Evolutionary conservation across 2,888 invertebrate genomes (phyloP), one percentile per base, ranked within the genome.

Genomic region (Andrena minutula): DNA sequence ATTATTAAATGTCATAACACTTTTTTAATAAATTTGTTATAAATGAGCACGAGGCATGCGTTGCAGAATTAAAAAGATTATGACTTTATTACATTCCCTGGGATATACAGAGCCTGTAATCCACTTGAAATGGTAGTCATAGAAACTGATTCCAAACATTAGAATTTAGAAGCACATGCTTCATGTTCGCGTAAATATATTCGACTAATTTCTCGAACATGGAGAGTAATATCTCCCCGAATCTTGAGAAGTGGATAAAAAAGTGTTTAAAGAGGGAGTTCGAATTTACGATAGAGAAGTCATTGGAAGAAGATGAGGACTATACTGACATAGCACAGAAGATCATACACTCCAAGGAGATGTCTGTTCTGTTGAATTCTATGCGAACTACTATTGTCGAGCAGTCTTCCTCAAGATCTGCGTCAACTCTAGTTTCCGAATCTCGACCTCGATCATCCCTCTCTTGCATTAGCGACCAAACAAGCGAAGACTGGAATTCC

Each of bases 241-340:
- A 85, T 51, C 84, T 92, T 75, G 89, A 90, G 47, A 92, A 91
- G 75, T 93, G 91, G 91, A 82, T 93, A 53, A 90, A 89, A 68
- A 90, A 91, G 61, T 90, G 89, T 74, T 72, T 93, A 20, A 90
- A 86, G n/a, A 91, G 93, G 35, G 90, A 92, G 78, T 94, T 93
- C 78, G 89, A 87, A 20, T 69, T 61, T 8, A 82, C 72, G 0
- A 88, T 92, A 58, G 89, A 91, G 26, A 87, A 85, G 26, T 82
- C 84, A 58, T 70, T 92, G 53, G 86, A 84, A 2, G 83, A 89
- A 12, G 86, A 89, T 4, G 79, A 85, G 8, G 86, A 90, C 2
- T 60, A 49, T 16, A 79, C 78, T 47, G 87, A 91, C 23, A 87
- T 92, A 7, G 88, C 88, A 6, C 83, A 90, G 71, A 88, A 83